Percentiles rank a stretch among this genome's conserved stretches.
phyloP scores from a whole-genome alignment of 1,140 invertebrate genomes.

The Lysiphlebus fabarum region DNA sequence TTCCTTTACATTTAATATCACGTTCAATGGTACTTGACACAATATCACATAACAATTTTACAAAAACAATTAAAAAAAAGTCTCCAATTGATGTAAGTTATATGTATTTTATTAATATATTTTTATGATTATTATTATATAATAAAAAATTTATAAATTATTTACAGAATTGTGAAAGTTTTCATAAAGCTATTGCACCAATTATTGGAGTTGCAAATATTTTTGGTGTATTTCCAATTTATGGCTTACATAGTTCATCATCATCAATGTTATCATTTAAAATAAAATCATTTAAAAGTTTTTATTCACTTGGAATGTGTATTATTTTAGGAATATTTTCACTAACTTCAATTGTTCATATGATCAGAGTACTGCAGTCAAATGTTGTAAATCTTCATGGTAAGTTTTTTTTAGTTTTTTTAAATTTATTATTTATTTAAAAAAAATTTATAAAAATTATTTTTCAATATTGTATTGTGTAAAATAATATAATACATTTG shows the following conservation, averaged over 20 bases:
- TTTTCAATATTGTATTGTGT: no score
- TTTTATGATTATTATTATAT: constrained; percentile 1
- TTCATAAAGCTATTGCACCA: constrained; percentile 41
- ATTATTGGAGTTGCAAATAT: constrained; percentile 42
- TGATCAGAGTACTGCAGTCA: constrained; percentile 43
- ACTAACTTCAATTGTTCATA: constrained; percentile 37
- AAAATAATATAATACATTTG: no score
- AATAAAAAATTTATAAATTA: constrained; percentile 4
- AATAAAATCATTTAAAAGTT: constrained; percentile 28
- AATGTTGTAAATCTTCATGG: constrained; percentile 37
- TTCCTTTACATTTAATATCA: no score
- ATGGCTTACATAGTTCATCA: constrained; percentile 31
- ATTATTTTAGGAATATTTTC: constrained; percentile 33
- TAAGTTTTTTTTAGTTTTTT: constrained; percentile 26
- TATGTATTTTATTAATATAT: background rate
- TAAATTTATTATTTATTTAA: background rate
- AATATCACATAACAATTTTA: no score
- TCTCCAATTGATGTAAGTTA: background rate
- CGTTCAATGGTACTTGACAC: no score
- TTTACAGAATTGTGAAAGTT: constrained; percentile 42
- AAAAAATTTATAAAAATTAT: background rate
- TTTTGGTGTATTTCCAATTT: constrained; percentile 47
- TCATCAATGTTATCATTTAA: constrained; percentile 35
- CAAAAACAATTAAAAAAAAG: background rate
- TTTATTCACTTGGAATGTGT: constrained; percentile 34